Evolutionary conservation across 2,797 vertebrate genomes (phyloP), one percentile per base, ranked within the genome.

Genomic region (Tragopan temminckii): DNA sequence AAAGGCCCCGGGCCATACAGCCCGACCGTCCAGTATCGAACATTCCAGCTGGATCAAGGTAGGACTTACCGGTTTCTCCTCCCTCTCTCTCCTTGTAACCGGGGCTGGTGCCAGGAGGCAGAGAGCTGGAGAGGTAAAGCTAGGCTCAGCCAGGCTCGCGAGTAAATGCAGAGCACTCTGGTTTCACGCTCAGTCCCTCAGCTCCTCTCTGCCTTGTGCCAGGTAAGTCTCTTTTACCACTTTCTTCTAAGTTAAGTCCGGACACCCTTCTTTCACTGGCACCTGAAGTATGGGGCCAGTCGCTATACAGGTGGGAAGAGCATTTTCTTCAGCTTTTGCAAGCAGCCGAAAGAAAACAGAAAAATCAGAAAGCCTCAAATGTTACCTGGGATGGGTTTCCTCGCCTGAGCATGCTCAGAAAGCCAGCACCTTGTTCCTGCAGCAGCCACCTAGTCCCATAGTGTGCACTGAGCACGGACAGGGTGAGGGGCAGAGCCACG

Each of bases 1-100:
- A 98, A 99, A 98, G 99, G 99, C 98, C 98, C 99, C 23, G 99
- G 99, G 98, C 99, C 99, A 75, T 99, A 98, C 99, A 99, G 99
- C 98, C 99, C 99, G 4, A 98, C 98, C 50, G 98, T 99, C 97
- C 99, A 99, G 98, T 99, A 99, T 98, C 99, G 98, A 98, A 99
- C 99, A 53, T 98, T 99, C 98, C 98, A 98, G 97, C 97, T 98
- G 98, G 98, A 99, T 95, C 98, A 98, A 99, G 99, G 99, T 99
- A 99, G 98, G 99, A 98, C 96, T 98, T 88, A 97, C 92, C 94
- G 97, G 97, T 97, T 98, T 98, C 97, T 98, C 97, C 97, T 98
- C 98, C 97, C 97, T 98, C 97, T 98, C 94, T 97, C 96, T 94
- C 94, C 95, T 95, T 96, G 55, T 96, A 13, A 92, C 92, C 92